Evolutionary conservation across 2,113 vertebrate species (phyloP).

Genomic region (Grantiella picta): DNA sequence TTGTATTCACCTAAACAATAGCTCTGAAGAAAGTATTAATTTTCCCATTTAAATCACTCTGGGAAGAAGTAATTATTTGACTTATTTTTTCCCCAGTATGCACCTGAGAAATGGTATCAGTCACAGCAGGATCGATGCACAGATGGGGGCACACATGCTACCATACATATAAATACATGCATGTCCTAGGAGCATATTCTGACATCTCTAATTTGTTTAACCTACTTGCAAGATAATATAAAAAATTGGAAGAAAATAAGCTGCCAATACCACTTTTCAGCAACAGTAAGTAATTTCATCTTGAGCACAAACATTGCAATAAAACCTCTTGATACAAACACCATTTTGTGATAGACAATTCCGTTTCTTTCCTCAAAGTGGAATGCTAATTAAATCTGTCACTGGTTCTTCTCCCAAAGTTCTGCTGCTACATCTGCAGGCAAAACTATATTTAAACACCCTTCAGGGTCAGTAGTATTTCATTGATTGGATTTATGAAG

Average conservation of each 20-base stretch:
- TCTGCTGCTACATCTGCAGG: constrained; percentile 31
- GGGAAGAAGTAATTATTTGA: background rate
- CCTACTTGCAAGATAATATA: background rate
- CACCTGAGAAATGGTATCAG: background rate
- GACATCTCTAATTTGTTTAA: background rate
- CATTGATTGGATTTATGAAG: background rate
- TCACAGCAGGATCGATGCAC: background rate
- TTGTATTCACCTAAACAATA: background rate
- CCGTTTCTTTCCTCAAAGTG: constrained; percentile 5
- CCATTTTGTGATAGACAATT: constrained; percentile 24
- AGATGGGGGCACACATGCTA: background rate
- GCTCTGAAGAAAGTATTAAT: background rate
- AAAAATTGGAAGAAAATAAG: background rate
- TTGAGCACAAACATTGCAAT: constrained; percentile 7
- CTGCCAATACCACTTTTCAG: background rate
- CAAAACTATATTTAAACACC: constrained; percentile 42
- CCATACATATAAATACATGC: background rate
- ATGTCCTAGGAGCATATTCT: background rate
- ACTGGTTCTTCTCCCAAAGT: constrained; percentile 21
- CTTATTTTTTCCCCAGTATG: background rate
- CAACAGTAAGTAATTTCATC: background rate
- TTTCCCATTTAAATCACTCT: background rate
- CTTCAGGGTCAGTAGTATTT: constrained; percentile 20
- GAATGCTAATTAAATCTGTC: constrained; percentile 53
- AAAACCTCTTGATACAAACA: background rate